Evolutionary conservation across 2,888 invertebrate species (phyloP).

Genomic region (Lepas anatifera): DNA sequence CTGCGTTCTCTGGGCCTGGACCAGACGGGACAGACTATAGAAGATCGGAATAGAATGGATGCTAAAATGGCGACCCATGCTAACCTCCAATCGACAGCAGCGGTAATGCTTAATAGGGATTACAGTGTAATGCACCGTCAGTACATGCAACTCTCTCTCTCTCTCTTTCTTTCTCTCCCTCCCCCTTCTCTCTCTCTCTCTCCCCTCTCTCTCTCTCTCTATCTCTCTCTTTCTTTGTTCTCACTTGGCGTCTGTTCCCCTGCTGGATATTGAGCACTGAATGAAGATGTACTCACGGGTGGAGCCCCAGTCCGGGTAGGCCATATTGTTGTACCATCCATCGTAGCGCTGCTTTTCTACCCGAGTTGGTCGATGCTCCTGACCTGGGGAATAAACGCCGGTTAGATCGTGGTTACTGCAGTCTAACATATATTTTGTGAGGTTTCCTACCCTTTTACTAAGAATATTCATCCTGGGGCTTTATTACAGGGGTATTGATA

Average conservation of each 20-base stretch:
- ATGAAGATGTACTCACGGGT: conserved; percentile 30
- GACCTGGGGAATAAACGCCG: background rate
- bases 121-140: no score
- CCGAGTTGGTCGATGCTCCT: background rate
- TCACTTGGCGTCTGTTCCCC: background rate
- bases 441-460: no score
- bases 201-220: no score
- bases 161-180: conserved; percentile 13
- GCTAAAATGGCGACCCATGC: no score
- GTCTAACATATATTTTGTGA: background rate
- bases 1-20: no score
- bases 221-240: no score
- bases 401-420: background rate
- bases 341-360: conserved; percentile 34
- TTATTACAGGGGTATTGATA: no score
- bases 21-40: no score
- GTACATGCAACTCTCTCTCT: background rate
- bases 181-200: conserved; percentile 13
- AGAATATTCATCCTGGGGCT: no score
- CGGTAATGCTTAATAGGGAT: no score
- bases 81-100: no score
- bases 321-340: conserved; percentile 40
- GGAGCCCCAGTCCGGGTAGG: conserved; percentile 37
- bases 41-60: no score
- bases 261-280: background rate